These are phyloP conservation scores for Thunnus thynnus DNA, from an alignment of 2,113 vertebrate species.

Conservation along the genomic window DNA sequence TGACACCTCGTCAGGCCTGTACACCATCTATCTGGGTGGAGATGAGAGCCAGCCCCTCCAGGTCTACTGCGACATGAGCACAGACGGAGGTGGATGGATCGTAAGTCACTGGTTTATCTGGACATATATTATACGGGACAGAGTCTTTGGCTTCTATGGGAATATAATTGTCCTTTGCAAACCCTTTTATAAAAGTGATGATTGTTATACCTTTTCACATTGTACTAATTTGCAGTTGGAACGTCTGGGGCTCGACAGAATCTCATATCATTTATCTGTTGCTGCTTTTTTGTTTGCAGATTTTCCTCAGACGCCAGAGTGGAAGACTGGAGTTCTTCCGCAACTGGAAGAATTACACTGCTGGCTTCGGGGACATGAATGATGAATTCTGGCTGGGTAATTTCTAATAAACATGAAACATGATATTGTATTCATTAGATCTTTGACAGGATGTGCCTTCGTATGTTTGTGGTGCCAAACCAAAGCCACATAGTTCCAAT, in stretches of 20 bases:
- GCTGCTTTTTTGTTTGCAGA: slow-evolving; percentile 73
- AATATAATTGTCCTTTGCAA: too few species aligned
- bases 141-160: too few species aligned
- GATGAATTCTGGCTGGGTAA: slow-evolving; percentile 98
- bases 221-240: background rate
- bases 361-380: slow-evolving; percentile 92
- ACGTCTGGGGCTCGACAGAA: too few species aligned
- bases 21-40: slow-evolving; percentile 92
- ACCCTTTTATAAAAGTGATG: too few species aligned
- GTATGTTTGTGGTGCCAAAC: too few species aligned
- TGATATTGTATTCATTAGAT: too few species aligned
- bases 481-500: too few species aligned
- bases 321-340: slow-evolving; percentile 94
- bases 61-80: slow-evolving; percentile 96
- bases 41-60: slow-evolving; percentile 90
- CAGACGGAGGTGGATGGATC: slow-evolving; percentile 97
- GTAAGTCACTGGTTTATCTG: slow-evolving; percentile 84
- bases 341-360: slow-evolving; percentile 95
- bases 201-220: too few species aligned
- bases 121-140: background rate
- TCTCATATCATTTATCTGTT: background rate
- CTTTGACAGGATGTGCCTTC: too few species aligned
- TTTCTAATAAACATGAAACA: background rate
- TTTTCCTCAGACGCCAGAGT: slow-evolving; percentile 94
- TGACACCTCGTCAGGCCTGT: slow-evolving; percentile 89